Evolutionary conservation across 2,888 invertebrate genomes (phyloP).

Genomic region (Argyresthia albistria): DNA sequence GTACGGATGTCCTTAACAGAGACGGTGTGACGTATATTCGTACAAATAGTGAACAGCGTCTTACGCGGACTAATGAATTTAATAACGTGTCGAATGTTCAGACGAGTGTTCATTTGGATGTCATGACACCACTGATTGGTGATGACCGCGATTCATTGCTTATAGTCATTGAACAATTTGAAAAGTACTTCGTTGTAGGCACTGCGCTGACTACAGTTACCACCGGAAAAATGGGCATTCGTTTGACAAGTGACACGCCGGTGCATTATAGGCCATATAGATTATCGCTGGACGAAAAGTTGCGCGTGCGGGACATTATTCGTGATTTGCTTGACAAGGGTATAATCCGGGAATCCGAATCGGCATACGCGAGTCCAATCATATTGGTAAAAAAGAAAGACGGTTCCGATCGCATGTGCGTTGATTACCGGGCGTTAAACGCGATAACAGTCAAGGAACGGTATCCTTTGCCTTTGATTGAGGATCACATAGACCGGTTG

Average conservation of each 20-base stretch:
- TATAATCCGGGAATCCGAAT: constrained; percentile 8
- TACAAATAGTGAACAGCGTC: background rate
- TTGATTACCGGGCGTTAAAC: constrained; percentile 2
- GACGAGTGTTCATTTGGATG: background rate
- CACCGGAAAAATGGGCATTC: constrained; percentile 7
- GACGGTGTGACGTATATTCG: background rate
- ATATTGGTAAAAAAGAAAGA: background rate
- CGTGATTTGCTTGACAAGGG: constrained; percentile 6
- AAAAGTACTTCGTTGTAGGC: background rate
- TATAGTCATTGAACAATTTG: background rate
- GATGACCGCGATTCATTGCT: background rate
- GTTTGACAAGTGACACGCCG: constrained; percentile 1
- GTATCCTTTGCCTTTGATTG: constrained; percentile 17
- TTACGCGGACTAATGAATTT: background rate
- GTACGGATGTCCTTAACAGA: constrained; percentile 17
- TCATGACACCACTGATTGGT: background rate
- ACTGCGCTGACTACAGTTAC: constrained; percentile 7
- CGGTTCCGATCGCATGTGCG: background rate
- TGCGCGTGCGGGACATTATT: constrained; percentile 4
- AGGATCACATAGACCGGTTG: constrained; percentile 20
- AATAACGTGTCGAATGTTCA: background rate
- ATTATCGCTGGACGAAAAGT: constrained; percentile 3
- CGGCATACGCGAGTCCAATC: background rate
- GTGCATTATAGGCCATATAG: constrained; percentile 8
- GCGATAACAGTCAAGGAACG: constrained; percentile 15